Evolutionary conservation across 2,888 invertebrate genomes (phyloP).

Genomic region (Dysmachus trigonus): DNA sequence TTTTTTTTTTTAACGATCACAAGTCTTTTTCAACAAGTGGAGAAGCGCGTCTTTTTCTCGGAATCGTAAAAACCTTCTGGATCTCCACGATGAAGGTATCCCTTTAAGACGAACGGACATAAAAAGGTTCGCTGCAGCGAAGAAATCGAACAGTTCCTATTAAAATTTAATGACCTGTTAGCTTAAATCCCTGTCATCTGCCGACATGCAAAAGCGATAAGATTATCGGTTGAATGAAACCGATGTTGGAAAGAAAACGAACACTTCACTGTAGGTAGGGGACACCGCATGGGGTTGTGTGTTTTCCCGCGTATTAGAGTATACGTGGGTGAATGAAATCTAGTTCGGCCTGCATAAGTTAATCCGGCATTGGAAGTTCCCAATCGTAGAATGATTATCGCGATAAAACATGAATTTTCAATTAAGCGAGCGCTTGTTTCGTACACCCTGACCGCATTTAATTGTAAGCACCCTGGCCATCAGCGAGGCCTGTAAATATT

Average conservation of each 20-base stretch:
- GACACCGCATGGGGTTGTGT: background rate
- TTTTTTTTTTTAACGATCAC: background rate
- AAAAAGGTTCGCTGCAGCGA: background rate
- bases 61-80: background rate
- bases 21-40: background rate
- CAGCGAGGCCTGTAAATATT: background rate
- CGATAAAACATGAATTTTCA: conserved; percentile 31
- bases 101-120: background rate
- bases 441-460: background rate
- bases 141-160: background rate
- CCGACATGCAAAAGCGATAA: background rate
- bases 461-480: conserved; percentile 11
- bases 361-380: background rate
- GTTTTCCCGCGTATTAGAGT: background rate
- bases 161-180: background rate
- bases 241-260: background rate
- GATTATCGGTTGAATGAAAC: background rate
- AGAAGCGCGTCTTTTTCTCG: too few relatives aligned
- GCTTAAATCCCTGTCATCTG: background rate
- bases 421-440: conserved; percentile 2
- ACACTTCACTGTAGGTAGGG: background rate
- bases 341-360: background rate
- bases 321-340: background rate
- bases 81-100: background rate
- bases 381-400: conserved; percentile 22